Conservation (phyloP, 1,140 invertebrate genomes). For the Neodiprion lecontei region DNA sequence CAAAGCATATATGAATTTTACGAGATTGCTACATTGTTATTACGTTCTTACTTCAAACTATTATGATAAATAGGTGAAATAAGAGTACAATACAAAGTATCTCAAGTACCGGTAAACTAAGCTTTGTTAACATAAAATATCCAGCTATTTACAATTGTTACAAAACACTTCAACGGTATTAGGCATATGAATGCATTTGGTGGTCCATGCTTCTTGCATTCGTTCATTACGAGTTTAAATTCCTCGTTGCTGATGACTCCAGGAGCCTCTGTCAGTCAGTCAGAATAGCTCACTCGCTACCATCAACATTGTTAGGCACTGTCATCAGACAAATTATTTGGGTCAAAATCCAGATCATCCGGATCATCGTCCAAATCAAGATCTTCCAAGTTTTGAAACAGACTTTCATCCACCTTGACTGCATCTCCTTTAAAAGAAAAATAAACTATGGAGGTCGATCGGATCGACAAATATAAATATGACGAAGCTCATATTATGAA, state of each 20-base stretch:
- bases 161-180: background rate
- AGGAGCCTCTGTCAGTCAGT: background rate
- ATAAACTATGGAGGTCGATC: slow-evolving; percentile 13
- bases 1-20: too few species aligned
- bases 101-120: background rate
- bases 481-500: background rate
- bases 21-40: too few species aligned
- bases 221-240: background rate
- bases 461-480: slow-evolving; percentile 1
- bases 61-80: too few species aligned
- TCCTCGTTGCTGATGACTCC: background rate
- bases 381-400: slow-evolving; percentile 93
- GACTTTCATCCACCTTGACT: slow-evolving; percentile 92
- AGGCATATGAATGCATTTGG: background rate
- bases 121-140: slow-evolving; percentile 2
- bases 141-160: background rate
- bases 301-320: slow-evolving; percentile 33
- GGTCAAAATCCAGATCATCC: slow-evolving; percentile 68
- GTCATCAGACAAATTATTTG: slow-evolving; percentile 43
- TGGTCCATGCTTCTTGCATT: background rate
- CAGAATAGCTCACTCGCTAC: background rate
- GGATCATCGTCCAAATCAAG: slow-evolving; percentile 81
- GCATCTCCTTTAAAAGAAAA: slow-evolving; percentile 71
- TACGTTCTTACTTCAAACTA: too few species aligned
- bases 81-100: too few species aligned